Conservation (phyloP, 2,113 vertebrate species). For the Mustelus asterias region DNA sequence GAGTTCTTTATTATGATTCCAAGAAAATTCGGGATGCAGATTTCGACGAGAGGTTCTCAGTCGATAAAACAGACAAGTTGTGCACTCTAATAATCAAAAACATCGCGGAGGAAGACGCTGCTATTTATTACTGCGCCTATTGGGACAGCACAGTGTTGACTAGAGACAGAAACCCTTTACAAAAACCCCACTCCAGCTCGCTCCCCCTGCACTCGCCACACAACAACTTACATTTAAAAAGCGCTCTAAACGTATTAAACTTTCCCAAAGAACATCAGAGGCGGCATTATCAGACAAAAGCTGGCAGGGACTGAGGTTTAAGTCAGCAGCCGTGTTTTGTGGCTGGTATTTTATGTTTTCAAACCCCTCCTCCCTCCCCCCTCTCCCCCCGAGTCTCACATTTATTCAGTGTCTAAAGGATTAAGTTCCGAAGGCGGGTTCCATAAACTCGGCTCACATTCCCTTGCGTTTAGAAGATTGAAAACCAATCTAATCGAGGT, state of each 20-base stretch:
- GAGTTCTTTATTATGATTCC: neutral
- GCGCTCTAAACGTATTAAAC: neutral
- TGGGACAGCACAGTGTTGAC: neutral
- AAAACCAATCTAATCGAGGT: neutral
- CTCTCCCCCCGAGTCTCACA: neutral
- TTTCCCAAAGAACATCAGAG: neutral
- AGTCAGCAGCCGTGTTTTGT: neutral
- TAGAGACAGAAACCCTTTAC: neutral
- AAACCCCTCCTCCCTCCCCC: no score
- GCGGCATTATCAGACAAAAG: neutral
- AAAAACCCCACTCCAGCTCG: neutral
- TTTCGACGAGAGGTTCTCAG: neutral
- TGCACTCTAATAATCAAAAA: neutral
- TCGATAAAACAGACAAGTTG: neutral
- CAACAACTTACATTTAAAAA: neutral
- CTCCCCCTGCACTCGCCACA: neutral
- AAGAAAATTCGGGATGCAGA: neutral
- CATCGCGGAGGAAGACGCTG: neutral
- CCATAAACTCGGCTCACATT: neutral
- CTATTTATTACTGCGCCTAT: neutral
- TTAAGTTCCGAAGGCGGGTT: neutral
- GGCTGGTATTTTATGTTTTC: neutral
- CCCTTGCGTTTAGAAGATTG: neutral
- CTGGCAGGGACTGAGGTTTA: neutral
- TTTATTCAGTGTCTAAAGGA: neutral